A percentile compares a stretch with the other conserved stretches of the same genome.
phyloP scores from a whole-genome alignment of 2,888 invertebrate species.

The Watsonalla binaria region DNA sequence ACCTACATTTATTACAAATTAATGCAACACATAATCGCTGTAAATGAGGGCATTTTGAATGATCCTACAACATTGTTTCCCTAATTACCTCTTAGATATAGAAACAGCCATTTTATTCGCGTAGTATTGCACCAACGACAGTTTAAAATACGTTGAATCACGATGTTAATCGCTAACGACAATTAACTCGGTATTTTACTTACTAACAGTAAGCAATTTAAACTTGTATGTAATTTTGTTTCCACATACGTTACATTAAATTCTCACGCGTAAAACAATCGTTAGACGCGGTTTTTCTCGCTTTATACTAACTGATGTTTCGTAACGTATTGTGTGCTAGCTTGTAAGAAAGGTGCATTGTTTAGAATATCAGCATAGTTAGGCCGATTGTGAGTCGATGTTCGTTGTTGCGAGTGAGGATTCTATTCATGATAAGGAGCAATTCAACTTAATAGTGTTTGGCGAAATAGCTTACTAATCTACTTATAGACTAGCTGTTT shows the following conservation, averaged over 20 bases:
- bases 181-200: constrained; percentile 22
- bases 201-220: constrained; percentile 7
- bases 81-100: background rate
- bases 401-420: background rate
- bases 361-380: constrained; percentile 26
- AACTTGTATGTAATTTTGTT: constrained; percentile 3
- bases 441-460: constrained; percentile 1
- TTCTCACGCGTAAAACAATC: constrained; percentile 62
- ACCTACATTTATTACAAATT: too few relatives aligned
- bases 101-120: background rate
- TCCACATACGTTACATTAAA: constrained; percentile 12
- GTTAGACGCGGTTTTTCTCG: constrained; percentile 50
- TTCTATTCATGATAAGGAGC: background rate
- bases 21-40: too few relatives aligned
- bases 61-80: too few relatives aligned
- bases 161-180: constrained; percentile 10
- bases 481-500: too few relatives aligned
- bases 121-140: constrained; percentile 4
- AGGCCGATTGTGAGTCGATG: constrained; percentile 4
- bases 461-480: too few relatives aligned
- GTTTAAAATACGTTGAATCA: constrained; percentile 11
- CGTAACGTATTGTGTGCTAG: constrained; percentile 58
- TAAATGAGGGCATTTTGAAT: too few relatives aligned
- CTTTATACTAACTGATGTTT: constrained; percentile 64
- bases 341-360: constrained; percentile 40